Base-by-base conservation (phyloP, 2,888 invertebrate species). In the Ernsta delagoae region DNA sequence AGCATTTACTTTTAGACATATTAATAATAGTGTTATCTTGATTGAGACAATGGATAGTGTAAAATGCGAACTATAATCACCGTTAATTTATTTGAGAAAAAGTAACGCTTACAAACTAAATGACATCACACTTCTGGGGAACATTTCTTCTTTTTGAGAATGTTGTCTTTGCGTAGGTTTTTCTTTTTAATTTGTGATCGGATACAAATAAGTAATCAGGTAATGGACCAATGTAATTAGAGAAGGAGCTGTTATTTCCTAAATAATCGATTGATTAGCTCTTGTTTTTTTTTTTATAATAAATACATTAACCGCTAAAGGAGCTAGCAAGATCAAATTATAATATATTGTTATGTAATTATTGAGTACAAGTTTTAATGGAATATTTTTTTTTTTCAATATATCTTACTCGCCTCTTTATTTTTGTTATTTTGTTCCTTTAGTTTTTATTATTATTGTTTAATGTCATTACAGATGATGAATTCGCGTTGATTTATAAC, bases 1-100 rank as follows among this genome's bases (percentile, higher is more conserved):
- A 90, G 93, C 93, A 93, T 93, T 93, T 93, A 93, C 92, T 91
- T 92, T 91, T 92, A 93, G 91, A 89, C 86, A 88, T 91, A 90
- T 89, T 83, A 86, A 89, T 88, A 88, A 85, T 90, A 89, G 89
- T 87, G 85, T 88, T 88, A 90, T 88, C 87, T 86, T 86, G 85
- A 89, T 87, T 82, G 75, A 85, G 85, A 79, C 75, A 77, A 79
- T 80, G 80, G 82, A 83, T 84, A 81, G 80, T 85, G 83, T 83
- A 82, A 80, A 82, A 80, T 79, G 81, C 72, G 74, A 79, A 72
- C 79, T 84, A 82, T 83, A 85, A 83, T 84, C 83, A 81, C 78
- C 82, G 80, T 82, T 78, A 89, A 89, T 89, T 90, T 89, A 89
- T 87, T 89, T 85, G 70, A 72, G 71, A 73, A 80, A 83, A 79